Evolutionary conservation across 2,888 invertebrate species (phyloP).

Genomic region (Eudasyphora cyanicolor): DNA sequence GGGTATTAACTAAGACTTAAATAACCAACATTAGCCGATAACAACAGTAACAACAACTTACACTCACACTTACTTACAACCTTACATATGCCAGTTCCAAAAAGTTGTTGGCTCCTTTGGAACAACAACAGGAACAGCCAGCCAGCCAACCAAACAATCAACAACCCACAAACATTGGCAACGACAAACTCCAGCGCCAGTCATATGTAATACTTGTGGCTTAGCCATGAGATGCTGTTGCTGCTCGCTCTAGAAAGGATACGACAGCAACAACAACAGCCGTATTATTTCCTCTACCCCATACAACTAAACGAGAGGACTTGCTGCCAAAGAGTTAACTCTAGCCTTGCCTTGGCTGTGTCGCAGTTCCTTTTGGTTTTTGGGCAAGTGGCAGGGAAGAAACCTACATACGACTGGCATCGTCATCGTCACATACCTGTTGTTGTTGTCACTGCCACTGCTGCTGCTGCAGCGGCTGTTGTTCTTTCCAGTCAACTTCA

Average conservation of each 20-base stretch:
- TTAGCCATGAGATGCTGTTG: not conserved
- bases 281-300: not conserved
- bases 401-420: no score
- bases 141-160: not conserved
- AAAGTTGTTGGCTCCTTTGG: not conserved
- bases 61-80: no score
- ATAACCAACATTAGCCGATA: not conserved
- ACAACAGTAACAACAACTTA: not conserved
- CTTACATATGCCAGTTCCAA: not conserved
- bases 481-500: slow-evolving; percentile 57
- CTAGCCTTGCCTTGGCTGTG: no score
- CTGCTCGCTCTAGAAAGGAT: no score
- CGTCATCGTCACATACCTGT: no score
- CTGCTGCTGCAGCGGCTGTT: not conserved
- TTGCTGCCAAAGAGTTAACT: not conserved
- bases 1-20: not conserved
- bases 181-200: not conserved
- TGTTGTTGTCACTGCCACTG: not conserved
- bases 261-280: not conserved
- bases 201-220: slow-evolving; percentile 5
- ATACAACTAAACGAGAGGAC: not conserved
- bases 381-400: not conserved
- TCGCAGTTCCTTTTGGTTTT: no score
- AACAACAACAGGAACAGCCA: not conserved
- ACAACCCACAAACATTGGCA: slow-evolving; percentile 8